Evolutionary conservation across 2,888 invertebrate genomes (phyloP), one percentile per base, ranked within the genome.

Genomic region (Hypomecis atomaria): DNA sequence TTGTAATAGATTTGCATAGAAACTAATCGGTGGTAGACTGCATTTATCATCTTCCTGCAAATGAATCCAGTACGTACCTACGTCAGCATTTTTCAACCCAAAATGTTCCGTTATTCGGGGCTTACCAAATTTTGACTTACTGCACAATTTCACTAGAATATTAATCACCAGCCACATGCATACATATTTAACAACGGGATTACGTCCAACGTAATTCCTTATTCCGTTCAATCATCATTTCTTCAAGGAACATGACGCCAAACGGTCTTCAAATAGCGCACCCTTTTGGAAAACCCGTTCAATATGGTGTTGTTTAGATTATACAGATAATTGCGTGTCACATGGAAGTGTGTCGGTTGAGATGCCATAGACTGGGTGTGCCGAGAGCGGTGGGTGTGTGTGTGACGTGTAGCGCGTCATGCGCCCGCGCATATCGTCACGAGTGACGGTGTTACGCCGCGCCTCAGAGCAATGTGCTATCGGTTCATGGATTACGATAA

Each of bases 221-320:
- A n/a, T n/a, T 56, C 38, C 23, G 23, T 23, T 23, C 23, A 23
- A 2, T 23, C 23, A 45, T 42, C n/a, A 4, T 8, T 11, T 33
- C 36, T 61, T 61, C 61, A n/a, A 11, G 9, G 61, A 50, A 56
- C 23, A n/a, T 62, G 61, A 62, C 61, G 61, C 5, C 55, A 56
- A 44, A 38, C 50, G 49, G 0, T 38, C 37, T 50, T 6, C 10
- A 55, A 56, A 56, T 33, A 62, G 11, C 9, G 37, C 33, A 33
- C 33, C 44, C 38, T 11, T 10, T 10, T 13, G 62, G 56, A 49
- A 54, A 49, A 36, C 36, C 60, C 47, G 33, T 33, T 54, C 10
- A 10, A 8, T 36, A 6, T 6, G 59, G 8, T 6, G 7, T 34
- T 61, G 42, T 55, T 49, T 47, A 48, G 7, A 53, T 47, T 34